Base-by-base conservation (phyloP, 2,113 vertebrate species). In the Tringa solitaria region DNA sequence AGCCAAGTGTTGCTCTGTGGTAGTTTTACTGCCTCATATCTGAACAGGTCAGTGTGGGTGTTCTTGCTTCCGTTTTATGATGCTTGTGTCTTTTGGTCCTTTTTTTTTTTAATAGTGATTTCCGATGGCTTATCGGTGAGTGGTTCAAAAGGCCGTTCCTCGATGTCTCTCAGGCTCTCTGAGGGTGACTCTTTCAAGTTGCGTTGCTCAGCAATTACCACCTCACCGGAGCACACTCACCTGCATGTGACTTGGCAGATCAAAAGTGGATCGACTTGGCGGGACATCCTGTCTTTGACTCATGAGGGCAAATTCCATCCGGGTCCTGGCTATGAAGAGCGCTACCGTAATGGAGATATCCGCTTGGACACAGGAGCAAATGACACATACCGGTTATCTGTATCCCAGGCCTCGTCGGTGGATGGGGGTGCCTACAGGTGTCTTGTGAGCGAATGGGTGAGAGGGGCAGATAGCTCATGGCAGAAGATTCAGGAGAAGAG, bases 221-320 rank as follows among this genome's bases (percentile, higher is more conserved):
- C 95, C 19, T 98, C 98, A 1, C 95, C 90, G 0, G 97, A 98
- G 75, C 98, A 99, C 94, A 99, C 99, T 32, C 99, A 99, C 96
- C 97, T 99, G 59, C 99, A 99, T 0, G 96, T 99, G 63, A 98
- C 97, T 80, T 99, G 99, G 99, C 98, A 98, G 45, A 63, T 99
- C 59, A 97, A 61, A 90, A 98, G 89, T 2, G 97, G 96, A 4
- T 51, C 82, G 0, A 23, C 89, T 0, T 91, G 96, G 7, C 37
- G 50, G 21, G 98, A 98, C 84, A 96, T 99, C n/a, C 68, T 99
- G 0, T 97, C 98, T 0, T 97, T 99, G 59, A 99, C 98, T 13
- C 98, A 99, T 1, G 98, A 99, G 83, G 98, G 98, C 35, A 97
- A 97, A 14, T 98, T 99, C 77, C 95, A 48, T 14, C 94, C 98